Evolutionary conservation across 2,113 vertebrate species (phyloP).

Genomic region (Clarias macrocephalus): DNA sequence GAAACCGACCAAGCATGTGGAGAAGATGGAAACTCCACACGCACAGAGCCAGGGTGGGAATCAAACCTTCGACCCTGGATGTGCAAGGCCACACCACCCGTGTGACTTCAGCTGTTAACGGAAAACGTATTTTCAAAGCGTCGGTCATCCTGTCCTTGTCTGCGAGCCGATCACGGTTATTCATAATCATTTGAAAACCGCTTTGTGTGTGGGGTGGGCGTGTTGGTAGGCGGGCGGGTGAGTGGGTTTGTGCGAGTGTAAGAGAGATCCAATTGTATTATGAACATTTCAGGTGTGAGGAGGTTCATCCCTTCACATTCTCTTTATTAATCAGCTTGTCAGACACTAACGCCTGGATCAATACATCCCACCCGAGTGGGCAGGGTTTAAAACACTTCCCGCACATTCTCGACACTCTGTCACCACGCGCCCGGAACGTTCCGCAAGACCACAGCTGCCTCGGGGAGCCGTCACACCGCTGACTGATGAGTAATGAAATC

Average conservation of each 20-base stretch:
- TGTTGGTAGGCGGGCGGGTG: background rate
- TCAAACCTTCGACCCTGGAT: too few relatives aligned
- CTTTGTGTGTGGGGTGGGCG: too few relatives aligned
- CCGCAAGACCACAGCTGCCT: conserved; percentile 49
- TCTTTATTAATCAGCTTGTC: conserved; percentile 59
- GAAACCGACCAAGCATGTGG: too few relatives aligned
- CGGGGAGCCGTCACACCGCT: conserved; percentile 46
- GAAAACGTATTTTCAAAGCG: too few relatives aligned
- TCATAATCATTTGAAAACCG: background rate
- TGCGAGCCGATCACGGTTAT: background rate
- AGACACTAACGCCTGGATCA: conserved; percentile 49
- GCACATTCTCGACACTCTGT: conserved; percentile 47
- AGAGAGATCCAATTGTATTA: background rate
- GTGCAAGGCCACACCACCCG: too few relatives aligned
- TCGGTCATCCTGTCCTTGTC: background rate
- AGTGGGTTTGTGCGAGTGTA: background rate
- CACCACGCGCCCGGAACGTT: conserved; percentile 47
- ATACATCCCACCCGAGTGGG: conserved; percentile 53
- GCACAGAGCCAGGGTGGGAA: too few relatives aligned
- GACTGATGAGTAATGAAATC: conserved; percentile 57
- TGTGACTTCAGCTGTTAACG: too few relatives aligned
- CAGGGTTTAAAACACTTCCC: conserved; percentile 59
- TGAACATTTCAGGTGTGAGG: background rate
- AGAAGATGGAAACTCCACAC: too few relatives aligned
- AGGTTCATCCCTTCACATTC: conserved; percentile 29